Evolutionary conservation across 2,113 vertebrate genomes (phyloP), one percentile per base, ranked within the genome.

Genomic region (Nothocercus nigrocapillus): DNA sequence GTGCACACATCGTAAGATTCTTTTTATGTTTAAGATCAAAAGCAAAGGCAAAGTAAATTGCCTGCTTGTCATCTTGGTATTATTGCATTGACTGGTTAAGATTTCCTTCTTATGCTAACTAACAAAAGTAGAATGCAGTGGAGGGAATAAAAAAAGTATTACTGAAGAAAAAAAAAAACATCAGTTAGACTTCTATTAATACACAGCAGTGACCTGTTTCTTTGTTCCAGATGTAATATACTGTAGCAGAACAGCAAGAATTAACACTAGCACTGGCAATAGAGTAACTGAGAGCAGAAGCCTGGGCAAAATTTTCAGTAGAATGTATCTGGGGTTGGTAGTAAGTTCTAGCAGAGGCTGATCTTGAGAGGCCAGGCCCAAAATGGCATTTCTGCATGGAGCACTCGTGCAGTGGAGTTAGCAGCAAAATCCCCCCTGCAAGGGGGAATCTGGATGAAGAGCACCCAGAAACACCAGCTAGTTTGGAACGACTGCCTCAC

Each of bases 11-110:
- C 42, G 86, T 76, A 44, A 86, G 80, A 77, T 79, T 82, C 77
- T 82, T 95, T 95, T 96, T 80, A 94, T 95, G 80, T 82, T 93
- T 75, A 70, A 93, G 93, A 95, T 96, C 91, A 96, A 96, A 96
- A 95, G 87, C 82, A 82, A 89, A 88, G 95, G 89, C 62, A 92
- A 91, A 93, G 89, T 92, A 91, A 96, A 95, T 89, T 93, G 93
- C 76, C 38, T 93, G 89, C 89, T 90, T 96, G 89, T 95, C 93
- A 76, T 93, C 69, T 92, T 66, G 42, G 66, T 69, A n/a, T 76
- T 92, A 56, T 34, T 95, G 85, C 77, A 80, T 40, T 77, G 88
- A 36, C 59, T 93, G 88, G 58, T 82, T 94, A 49, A 85, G 70
- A 62, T 73, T 93, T 83, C 34, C 61, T 88, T 32, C 84, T 45